Conservation (phyloP, 2,797 vertebrate genomes). For the Aldrovandia affinis region DNA sequence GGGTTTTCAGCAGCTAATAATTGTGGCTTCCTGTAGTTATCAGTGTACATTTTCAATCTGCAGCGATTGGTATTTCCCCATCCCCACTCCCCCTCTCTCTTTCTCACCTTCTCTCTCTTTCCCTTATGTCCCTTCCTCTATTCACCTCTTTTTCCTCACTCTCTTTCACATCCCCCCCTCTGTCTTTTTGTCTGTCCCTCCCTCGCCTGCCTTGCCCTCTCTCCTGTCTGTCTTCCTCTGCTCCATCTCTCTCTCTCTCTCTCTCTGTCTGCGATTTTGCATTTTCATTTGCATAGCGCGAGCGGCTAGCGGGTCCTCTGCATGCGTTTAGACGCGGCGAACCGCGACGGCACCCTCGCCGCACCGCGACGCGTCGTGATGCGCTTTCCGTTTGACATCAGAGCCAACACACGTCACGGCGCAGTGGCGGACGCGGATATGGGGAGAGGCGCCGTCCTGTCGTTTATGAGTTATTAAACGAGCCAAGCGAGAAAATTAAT, state of each 20-base stretch:
- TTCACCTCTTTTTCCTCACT: too few species aligned
- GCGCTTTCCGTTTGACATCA: neutral
- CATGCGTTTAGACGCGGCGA: neutral
- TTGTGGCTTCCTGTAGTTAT: too few species aligned
- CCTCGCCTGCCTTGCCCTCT: too few species aligned
- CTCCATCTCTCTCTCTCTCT: neutral
- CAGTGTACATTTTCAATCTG: neutral
- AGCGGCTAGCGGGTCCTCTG: neutral
- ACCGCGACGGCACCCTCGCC: neutral
- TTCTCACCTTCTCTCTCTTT: neutral
- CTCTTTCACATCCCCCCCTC: neutral
- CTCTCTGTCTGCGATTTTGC: neutral
- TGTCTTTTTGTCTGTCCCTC: neutral
- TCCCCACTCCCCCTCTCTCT: neutral
- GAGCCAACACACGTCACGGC: neutral
- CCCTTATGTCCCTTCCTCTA: too few species aligned
- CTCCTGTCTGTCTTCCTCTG: neutral
- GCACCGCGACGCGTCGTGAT: neutral
- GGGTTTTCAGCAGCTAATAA: neutral
- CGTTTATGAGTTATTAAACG: neutral
- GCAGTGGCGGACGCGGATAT: neutral
- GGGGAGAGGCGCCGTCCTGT: neutral
- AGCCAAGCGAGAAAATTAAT: neutral
- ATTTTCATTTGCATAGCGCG: neutral
- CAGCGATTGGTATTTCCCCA: neutral